Base-by-base conservation (phyloP, 2,888 invertebrate species). In the Eupithecia centaureata region DNA sequence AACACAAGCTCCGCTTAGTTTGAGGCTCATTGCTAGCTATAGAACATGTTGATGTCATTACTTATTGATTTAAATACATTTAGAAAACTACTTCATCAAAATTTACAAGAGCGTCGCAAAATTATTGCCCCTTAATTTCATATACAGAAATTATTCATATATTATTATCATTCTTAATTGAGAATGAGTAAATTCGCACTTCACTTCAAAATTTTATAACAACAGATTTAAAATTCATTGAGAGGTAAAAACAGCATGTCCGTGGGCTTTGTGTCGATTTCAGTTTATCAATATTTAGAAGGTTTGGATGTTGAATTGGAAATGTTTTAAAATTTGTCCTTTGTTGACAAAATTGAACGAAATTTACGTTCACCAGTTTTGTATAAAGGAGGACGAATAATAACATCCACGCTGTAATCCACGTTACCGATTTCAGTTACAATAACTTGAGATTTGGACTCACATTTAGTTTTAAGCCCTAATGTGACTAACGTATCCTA, bases 171-270 rank as follows among this genome's bases (percentile, higher is more conserved):
- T 52, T 27, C 52, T 27, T 52, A 27, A 15, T 52, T 52, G 15
- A 52, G 15, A 2, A 10, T 25, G 22, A 25, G 51, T 25, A 10
- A 7, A 28, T 56, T 27, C n/a, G 27, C 32, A 56, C 28, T 32
- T 56, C 10, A 12, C n/a, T 56, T 56, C 32, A 18, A 57, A 57
- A 57, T 22, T 56, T 22, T 33, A 28, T 30, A 56, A 28, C 57
- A 27, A 51, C 51, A 61, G 25, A 62, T 22, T 35, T 63, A 63
- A 71, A 42, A 63, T 52, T 38, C 63, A 59, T 42, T 42, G 63
- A 68, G 65, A 51, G 63, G 57, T 38, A 38, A 61, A 62, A 56
- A 56, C 56, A 32, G 32, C 32, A 30, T 32, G 32, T 32, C 56
- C 56, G 18, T 32, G 32, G 32, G 54, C n/a, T 18, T 10, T 12